Evolutionary conservation across 2,888 invertebrate species (phyloP), one percentile per base, ranked within the genome.

Genomic region (Scaeva pyrastri): DNA sequence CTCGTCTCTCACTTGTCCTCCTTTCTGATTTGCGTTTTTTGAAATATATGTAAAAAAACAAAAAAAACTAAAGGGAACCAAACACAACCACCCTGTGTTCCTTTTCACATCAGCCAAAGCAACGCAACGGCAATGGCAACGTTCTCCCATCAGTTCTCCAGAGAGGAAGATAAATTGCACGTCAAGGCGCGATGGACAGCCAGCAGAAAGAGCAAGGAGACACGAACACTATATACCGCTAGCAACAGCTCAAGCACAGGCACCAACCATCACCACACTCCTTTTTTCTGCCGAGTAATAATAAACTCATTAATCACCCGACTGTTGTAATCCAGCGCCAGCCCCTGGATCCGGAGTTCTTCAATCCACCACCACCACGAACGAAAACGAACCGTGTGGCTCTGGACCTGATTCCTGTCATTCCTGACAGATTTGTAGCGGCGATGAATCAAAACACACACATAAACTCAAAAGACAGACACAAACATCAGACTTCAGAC

Each of bases 231-330:
- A 31, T 31, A 31, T 31, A 52, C 2, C 12, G 6, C 2, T 21
- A 50, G 50, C 50, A 23, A 50, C 23, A 21, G 48, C 48, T 14
- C 10, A 10, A 48, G 48, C 48, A 11, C 48, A 21, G 6, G 21
- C 21, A 50, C 21, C 50, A 52, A 14, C 21, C 62, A 62, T 58
- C 80, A 80, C 75, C 80, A 60, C 66, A 77, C 82, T 74, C 86
- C 64, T 82, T 82, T 60, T 58, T 50, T 56, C 11, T 82, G 77
- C 72, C 41, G 82, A 86, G 86, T 86, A 86, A 86, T 86, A 86
- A 86, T 86, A 86, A 82, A 86, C 86, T 86, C 86, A 86, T 86
- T 86, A 86, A 86, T 86, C 86, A 86, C 82, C 70, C 77, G 81
- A 45, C 86, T 81, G 86, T 86, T 86, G 86, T 86, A 86, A 86